Conservation (phyloP, 53 echinoderm and acorn worm genomes). For the Temnopleurus reevesii region DNA sequence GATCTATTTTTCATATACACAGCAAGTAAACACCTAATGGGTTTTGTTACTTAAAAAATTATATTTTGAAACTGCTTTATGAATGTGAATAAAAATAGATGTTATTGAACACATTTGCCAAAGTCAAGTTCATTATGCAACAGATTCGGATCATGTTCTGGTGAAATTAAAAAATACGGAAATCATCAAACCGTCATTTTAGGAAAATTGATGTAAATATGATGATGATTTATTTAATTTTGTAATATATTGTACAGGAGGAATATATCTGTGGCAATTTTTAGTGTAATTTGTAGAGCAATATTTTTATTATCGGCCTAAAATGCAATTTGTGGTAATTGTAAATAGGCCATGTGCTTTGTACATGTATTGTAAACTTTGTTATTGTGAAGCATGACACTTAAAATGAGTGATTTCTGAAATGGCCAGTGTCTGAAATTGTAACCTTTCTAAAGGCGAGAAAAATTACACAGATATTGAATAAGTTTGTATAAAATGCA, state of each 20-base stretch:
- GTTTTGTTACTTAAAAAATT: too few species aligned
- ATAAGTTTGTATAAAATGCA: too few species aligned
- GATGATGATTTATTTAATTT: conserved; percentile 9
- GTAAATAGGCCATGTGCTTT: not conserved
- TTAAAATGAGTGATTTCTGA: conserved; percentile 39
- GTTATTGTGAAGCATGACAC: not conserved
- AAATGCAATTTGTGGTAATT: not conserved
- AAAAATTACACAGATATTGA: not conserved
- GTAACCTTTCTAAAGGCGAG: not conserved
- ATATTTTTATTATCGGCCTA: not conserved
- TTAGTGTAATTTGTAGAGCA: not conserved
- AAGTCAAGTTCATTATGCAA: too few species aligned
- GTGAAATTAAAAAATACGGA: too few species aligned
- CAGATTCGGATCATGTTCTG: too few species aligned
- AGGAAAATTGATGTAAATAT: too few species aligned
- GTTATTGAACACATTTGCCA: too few species aligned
- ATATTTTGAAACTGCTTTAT: too few species aligned
- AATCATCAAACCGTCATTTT: too few species aligned
- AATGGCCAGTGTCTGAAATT: conserved; percentile 61
- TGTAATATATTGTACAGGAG: conserved; percentile 24
- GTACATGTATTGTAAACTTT: not conserved
- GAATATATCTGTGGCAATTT: not conserved
- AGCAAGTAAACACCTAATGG: too few species aligned
- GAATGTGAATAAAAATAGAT: too few species aligned
- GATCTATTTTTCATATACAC: too few species aligned